Base-by-base conservation (phyloP, 1,140 invertebrate genomes). In the Penaeus japonicus region DNA sequence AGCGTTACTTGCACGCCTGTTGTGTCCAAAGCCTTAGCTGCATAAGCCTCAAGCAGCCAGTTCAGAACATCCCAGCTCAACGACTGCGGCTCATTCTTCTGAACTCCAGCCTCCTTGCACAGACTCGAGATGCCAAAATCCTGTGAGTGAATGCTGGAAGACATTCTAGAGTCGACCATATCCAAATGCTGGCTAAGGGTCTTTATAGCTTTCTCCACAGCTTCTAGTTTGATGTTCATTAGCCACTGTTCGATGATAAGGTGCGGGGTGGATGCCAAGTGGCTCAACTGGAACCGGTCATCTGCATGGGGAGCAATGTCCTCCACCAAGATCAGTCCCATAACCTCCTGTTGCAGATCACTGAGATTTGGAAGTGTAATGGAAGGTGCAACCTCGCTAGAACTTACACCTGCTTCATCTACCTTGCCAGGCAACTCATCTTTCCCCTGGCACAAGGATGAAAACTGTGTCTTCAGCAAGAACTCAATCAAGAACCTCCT, bases 231-330 rank as follows among this genome's bases (percentile, higher is more conserved):
- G 22, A 89, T 54, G 73, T 89, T 89, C 87, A 89, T 89, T 12
- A 89, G 75, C 87, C 87, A 89, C 82, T 89, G 87, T 54, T 89
- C 87, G 53, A 89, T 70, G 22, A 89, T 89, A 1, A 89, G 83
- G 22, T 84, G 82, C 55, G 87, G 87, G 22, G 82, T n/a, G 7
- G 75, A 62, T 27, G 59, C 83, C 65, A 89, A 80, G 32, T 84
- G 87, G 22, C 83, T 84, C 24, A 89, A 62, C 39, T 89, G 87
- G 32, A 80, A 89, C 32, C 83, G 79, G 54, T 89, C 87, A 39
- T 75, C 24, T 47, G 57, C 59, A n/a, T 47, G 55, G 27, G 87
- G 81, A n/a, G 75, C 87, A 20, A 89, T 78, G 62, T 79, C 87
- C 22, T 85, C 87, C 55, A 89, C 75, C 53, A 89, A 35, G 15